These are phyloP conservation scores for Charaxes varanes DNA, from an alignment of 1,140 invertebrate species.

Conservation along the genomic window DNA sequence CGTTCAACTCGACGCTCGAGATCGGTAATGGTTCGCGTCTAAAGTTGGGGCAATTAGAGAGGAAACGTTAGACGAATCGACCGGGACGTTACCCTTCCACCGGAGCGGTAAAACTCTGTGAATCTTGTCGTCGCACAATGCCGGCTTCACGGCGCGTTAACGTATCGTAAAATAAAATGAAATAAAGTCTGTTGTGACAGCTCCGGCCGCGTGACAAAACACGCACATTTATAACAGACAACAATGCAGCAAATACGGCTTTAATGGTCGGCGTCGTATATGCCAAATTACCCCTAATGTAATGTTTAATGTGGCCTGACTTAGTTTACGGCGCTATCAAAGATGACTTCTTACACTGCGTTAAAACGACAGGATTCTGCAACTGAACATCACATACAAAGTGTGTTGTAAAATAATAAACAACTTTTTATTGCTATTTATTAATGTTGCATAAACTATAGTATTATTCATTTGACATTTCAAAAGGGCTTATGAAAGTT, in stretches of 20 bases:
- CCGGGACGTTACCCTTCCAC: constrained; percentile 30
- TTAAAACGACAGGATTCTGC: too few species aligned
- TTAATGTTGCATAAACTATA: too few species aligned
- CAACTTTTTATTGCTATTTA: too few species aligned
- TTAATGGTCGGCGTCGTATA: constrained; percentile 56
- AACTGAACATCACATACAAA: too few species aligned
- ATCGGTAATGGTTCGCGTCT: not conserved
- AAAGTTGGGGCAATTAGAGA: constrained; percentile 43
- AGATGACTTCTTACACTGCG: not conserved
- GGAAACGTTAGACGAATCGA: constrained; percentile 36
- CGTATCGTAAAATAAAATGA: constrained; percentile 63
- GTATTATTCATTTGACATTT: too few species aligned
- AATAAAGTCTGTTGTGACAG: constrained; percentile 71
- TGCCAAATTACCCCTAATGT: constrained; percentile 49
- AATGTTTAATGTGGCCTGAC: constrained; percentile 7
- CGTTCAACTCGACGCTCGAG: not conserved
- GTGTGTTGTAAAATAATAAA: too few species aligned
- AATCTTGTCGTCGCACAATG: constrained; percentile 48
- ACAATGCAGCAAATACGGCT: constrained; percentile 61
- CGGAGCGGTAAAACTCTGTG: constrained; percentile 36
- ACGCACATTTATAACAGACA: constrained; percentile 56
- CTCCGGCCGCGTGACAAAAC: constrained; percentile 61
- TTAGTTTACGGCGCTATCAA: not conserved
- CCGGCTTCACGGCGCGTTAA: constrained; percentile 59
- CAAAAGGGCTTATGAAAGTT: too few species aligned